Conservation (phyloP, 2,888 invertebrate species). For the Dione juno region DNA sequence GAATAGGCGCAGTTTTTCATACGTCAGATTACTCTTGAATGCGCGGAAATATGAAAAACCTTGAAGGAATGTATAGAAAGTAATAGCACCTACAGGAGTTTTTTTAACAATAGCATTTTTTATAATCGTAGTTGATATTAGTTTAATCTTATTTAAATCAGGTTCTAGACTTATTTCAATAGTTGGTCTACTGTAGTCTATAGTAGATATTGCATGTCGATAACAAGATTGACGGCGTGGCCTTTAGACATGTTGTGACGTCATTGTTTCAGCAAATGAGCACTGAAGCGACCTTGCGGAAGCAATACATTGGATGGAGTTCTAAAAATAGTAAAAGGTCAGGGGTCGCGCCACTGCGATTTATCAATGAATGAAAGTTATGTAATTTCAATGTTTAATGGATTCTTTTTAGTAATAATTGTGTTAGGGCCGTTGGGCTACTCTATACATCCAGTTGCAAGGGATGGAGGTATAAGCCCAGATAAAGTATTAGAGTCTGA, state of each 20-base stretch:
- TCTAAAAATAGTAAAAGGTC: slow-evolving; percentile 78
- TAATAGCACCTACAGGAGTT: slow-evolving; percentile 31
- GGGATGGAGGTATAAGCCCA: too few species aligned
- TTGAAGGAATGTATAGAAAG: slow-evolving; percentile 31
- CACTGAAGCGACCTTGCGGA: slow-evolving; percentile 66
- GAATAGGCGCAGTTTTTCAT: slow-evolving; percentile 33
- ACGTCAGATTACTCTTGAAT: slow-evolving; percentile 34
- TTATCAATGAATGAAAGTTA: slow-evolving; percentile 12
- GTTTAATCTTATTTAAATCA: background rate
- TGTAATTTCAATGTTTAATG: background rate
- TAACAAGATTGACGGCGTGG: slow-evolving; percentile 67
- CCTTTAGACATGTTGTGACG: slow-evolving; percentile 72
- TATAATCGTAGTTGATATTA: slow-evolving; percentile 22
- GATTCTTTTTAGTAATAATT: background rate
- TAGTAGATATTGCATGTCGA: slow-evolving; percentile 38
- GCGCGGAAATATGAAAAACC: slow-evolving; percentile 29
- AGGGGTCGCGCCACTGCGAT: slow-evolving; percentile 60
- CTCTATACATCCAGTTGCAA: too few species aligned
- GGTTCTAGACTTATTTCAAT: background rate
- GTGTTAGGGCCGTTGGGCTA: too few species aligned
- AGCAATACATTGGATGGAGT: slow-evolving; percentile 61
- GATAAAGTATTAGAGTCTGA: too few species aligned
- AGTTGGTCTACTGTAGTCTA: background rate
- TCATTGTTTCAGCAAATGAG: slow-evolving; percentile 80
- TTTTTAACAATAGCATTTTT: slow-evolving; percentile 34